Evolutionary conservation across 2,113 vertebrate genomes (phyloP).

Genomic region (Aspidoscelis tigris): DNA sequence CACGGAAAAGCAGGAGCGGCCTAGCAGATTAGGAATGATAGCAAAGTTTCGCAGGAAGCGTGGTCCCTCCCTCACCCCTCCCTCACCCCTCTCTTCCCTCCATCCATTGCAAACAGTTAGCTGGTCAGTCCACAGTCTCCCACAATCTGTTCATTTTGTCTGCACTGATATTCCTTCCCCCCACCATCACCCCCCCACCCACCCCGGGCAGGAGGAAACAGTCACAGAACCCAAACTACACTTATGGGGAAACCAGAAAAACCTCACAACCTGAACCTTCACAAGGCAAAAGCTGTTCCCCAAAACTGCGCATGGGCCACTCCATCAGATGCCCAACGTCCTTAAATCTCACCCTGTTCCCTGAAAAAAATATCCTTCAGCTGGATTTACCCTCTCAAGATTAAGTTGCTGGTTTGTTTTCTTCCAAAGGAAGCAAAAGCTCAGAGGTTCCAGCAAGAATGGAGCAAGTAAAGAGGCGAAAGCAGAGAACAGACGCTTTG

Average conservation of each 20-base stretch:
- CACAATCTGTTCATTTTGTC: too few relatives aligned
- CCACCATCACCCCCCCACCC: too few relatives aligned
- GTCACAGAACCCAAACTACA: too few relatives aligned
- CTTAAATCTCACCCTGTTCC: too few relatives aligned
- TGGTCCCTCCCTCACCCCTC: neutral
- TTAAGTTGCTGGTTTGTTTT: neutral
- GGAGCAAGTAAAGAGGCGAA: slow-evolving; percentile 56
- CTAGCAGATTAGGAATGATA: slow-evolving; percentile 27
- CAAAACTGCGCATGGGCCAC: too few relatives aligned
- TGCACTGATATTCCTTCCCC: too few relatives aligned
- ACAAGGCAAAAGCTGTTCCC: neutral
- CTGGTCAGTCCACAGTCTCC: neutral
- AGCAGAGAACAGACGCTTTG: slow-evolving; percentile 52
- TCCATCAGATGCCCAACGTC: too few relatives aligned
- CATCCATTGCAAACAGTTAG: neutral
- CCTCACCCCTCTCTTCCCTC: too few relatives aligned
- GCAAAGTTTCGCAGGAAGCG: neutral
- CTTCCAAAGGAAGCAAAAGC: neutral
- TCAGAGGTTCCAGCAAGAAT: neutral
- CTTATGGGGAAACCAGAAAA: too few relatives aligned
- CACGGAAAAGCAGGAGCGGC: slow-evolving; percentile 23
- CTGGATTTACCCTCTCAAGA: neutral
- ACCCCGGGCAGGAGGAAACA: too few relatives aligned
- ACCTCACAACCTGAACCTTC: too few relatives aligned
- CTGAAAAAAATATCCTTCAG: too few relatives aligned